Percentiles rank a stretch among this genome's conserved stretches.
Evolutionary conservation across 2,797 vertebrate genomes (phyloP).

Genomic region (Enteromius mattozi): DNA sequence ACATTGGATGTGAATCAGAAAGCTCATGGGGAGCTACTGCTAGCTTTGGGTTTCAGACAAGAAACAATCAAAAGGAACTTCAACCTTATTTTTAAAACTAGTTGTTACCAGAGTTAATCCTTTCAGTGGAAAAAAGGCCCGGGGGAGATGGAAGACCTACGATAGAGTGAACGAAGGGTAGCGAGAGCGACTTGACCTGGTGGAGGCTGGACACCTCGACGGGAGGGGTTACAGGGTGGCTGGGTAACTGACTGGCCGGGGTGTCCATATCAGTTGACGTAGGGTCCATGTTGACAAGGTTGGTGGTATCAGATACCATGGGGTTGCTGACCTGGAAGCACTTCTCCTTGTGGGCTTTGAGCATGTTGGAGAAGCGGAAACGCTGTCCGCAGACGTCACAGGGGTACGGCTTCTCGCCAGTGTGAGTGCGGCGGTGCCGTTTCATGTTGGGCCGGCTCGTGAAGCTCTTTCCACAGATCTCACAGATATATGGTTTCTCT

Average conservation of each 20-base stretch:
- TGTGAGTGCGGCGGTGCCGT: constrained; percentile 94
- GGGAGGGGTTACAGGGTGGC: constrained; percentile 63
- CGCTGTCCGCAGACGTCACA: constrained; percentile 93
- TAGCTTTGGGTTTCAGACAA: constrained; percentile 53
- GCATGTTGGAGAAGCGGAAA: constrained; percentile 98
- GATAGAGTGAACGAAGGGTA: constrained; percentile 82
- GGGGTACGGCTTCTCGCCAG: constrained; percentile 93
- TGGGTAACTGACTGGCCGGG: constrained; percentile 57
- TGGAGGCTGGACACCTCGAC: constrained; percentile 59
- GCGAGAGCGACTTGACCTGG: constrained; percentile 74
- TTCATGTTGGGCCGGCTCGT: constrained; percentile 99
- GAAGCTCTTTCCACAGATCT: constrained; percentile 98
- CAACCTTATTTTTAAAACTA: constrained; percentile 55
- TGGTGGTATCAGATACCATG: constrained; percentile 66
- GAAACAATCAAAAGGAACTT: constrained; percentile 5
- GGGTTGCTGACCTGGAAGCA: constrained; percentile 91
- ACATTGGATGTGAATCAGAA: constrained; percentile 12
- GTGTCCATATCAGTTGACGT: constrained; percentile 64
- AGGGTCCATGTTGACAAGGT: constrained; percentile 65
- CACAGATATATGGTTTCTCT: constrained; percentile 97
- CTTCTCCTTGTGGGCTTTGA: constrained; percentile 95
- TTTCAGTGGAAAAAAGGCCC: constrained; percentile 86
- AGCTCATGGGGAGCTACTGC: constrained; percentile 37
- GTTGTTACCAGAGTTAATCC: constrained; percentile 85
- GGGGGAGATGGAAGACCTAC: constrained; percentile 81